phyloP scores from a whole-genome alignment of 2,113 vertebrate species.

The Aepyceros melampus region DNA sequence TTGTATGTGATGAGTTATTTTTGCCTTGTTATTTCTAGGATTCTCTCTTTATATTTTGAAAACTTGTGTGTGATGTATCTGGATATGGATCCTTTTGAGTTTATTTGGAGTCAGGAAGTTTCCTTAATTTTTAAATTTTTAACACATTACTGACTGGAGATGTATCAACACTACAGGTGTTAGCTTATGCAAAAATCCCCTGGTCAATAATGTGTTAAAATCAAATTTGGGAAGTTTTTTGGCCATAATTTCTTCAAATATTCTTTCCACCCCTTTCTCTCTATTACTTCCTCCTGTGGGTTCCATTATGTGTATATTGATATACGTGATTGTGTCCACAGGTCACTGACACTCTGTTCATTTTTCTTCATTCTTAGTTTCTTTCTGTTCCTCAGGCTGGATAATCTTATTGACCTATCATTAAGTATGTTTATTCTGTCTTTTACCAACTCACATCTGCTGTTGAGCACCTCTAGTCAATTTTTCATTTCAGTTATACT shows the following conservation, averaged over 20 bases:
- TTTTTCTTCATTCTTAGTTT: neutral
- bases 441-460: neutral
- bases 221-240: neutral
- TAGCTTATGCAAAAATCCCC: neutral
- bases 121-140: neutral
- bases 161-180: neutral
- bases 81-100: neutral
- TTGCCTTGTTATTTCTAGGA: neutral
- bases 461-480: neutral
- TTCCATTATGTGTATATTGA: neutral
- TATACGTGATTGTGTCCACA: neutral
- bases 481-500: neutral
- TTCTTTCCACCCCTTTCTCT: neutral
- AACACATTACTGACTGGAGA: neutral
- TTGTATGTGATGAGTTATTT: neutral
- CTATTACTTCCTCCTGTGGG: neutral
- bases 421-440: neutral
- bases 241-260: neutral
- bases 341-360: neutral
- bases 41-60: neutral
- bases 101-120: neutral
- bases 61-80: neutral
- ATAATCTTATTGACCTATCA: neutral
- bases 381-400: neutral
- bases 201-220: neutral